phyloP scores from a whole-genome alignment of 2,113 vertebrate species.

The Passerina amoena region DNA sequence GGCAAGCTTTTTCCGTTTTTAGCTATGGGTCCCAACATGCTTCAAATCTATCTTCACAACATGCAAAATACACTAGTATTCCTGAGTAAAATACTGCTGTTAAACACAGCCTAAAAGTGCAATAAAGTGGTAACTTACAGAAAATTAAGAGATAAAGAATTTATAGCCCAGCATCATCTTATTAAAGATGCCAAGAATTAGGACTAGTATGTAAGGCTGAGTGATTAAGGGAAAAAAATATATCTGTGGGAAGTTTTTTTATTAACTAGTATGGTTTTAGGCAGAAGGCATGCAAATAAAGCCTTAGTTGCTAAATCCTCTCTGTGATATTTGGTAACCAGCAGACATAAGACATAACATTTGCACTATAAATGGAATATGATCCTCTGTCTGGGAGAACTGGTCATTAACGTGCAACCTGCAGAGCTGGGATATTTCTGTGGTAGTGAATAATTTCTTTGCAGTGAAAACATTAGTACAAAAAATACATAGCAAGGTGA shows the following conservation, averaged over 20 bases:
- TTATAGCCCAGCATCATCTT: background rate
- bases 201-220: background rate
- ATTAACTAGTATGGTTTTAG: background rate
- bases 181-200: background rate
- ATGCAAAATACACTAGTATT: background rate
- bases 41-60: background rate
- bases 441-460: background rate
- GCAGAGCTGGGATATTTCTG: background rate
- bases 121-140: background rate
- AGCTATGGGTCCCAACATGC: background rate
- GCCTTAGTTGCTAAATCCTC: background rate
- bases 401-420: background rate
- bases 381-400: background rate
- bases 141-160: background rate
- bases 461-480: background rate
- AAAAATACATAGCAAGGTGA: background rate
- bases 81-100: background rate
- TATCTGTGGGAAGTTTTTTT: background rate
- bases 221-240: background rate
- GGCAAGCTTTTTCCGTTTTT: background rate
- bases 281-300: background rate
- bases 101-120: background rate
- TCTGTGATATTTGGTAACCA: background rate
- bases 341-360: background rate
- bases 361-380: background rate